A percentile compares a stretch with the other conserved stretches of the same genome.
phyloP scores from a whole-genome alignment of 2,888 invertebrate species.

The Drosophila melanosoma region DNA sequence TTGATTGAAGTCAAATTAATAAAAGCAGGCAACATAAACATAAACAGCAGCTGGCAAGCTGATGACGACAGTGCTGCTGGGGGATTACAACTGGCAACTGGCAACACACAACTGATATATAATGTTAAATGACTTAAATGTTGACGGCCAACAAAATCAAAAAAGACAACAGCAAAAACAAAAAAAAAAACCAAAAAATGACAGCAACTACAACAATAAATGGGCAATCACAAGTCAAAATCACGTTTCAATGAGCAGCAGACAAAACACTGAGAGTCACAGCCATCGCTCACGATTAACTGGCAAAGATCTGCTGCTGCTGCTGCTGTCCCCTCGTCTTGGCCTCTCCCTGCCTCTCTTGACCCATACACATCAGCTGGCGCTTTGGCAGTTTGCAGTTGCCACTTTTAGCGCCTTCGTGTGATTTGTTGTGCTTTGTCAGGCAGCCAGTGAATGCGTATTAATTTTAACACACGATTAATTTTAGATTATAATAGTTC shows the following conservation, averaged over 20 bases:
- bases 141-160: slow-evolving; percentile 60
- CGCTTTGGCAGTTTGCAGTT: slow-evolving; percentile 66
- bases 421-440: slow-evolving; percentile 79
- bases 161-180: slow-evolving; percentile 19
- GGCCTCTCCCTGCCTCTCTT: neutral
- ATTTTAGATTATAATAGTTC: slow-evolving; percentile 53
- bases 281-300: slow-evolving; percentile 74
- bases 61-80: slow-evolving; percentile 64
- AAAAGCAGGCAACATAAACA: slow-evolving; percentile 48
- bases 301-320: slow-evolving; percentile 47
- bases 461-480: slow-evolving; percentile 79
- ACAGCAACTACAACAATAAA: slow-evolving; percentile 30
- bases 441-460: slow-evolving; percentile 55
- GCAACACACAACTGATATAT: slow-evolving; percentile 65
- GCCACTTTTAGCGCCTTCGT: slow-evolving; percentile 53
- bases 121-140: slow-evolving; percentile 77
- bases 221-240: slow-evolving; percentile 60
- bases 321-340: slow-evolving; percentile 11
- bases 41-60: slow-evolving; percentile 13
- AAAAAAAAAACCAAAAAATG: neutral
- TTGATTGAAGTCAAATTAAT: slow-evolving; percentile 77
- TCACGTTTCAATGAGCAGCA: slow-evolving; percentile 70
- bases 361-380: slow-evolving; percentile 16
- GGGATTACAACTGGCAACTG: slow-evolving; percentile 72
- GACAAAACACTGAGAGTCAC: slow-evolving; percentile 30